Conservation (phyloP, 2,888 invertebrate genomes). For the Gordius sp. region DNA sequence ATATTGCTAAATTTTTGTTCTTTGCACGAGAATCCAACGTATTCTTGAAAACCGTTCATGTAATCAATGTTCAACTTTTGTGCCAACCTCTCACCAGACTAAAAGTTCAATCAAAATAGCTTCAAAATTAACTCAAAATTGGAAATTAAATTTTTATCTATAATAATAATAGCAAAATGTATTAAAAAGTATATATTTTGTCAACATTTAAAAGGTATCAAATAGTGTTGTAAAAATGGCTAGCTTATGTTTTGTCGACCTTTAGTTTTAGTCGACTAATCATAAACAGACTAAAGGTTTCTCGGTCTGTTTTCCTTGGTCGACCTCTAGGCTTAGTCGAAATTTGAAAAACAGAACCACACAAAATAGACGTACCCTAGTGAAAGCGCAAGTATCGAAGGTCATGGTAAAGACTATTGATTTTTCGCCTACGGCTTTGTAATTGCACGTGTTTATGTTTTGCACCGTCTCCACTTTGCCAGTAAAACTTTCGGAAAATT, state of each 20-base stretch:
- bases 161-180: neutral
- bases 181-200: neutral
- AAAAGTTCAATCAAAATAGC: too few species aligned
- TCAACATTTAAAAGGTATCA: neutral
- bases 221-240: neutral
- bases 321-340: too few species aligned
- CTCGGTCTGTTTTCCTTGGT: too few species aligned
- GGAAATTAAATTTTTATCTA: too few species aligned
- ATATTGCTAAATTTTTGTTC: neutral
- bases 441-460: neutral
- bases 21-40: neutral
- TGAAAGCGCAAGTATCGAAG: neutral
- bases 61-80: neutral
- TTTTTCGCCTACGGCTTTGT: neutral
- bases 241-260: too few species aligned
- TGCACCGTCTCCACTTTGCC: neutral
- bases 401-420: neutral
- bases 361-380: too few species aligned
- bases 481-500: neutral
- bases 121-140: too few species aligned
- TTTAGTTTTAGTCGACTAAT: too few species aligned
- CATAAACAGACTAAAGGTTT: too few species aligned
- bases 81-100: neutral
- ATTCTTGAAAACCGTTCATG: neutral
- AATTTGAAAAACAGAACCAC: too few species aligned